phyloP scores from a whole-genome alignment of 2,113 vertebrate genomes.

The Pantherophis guttatus region DNA sequence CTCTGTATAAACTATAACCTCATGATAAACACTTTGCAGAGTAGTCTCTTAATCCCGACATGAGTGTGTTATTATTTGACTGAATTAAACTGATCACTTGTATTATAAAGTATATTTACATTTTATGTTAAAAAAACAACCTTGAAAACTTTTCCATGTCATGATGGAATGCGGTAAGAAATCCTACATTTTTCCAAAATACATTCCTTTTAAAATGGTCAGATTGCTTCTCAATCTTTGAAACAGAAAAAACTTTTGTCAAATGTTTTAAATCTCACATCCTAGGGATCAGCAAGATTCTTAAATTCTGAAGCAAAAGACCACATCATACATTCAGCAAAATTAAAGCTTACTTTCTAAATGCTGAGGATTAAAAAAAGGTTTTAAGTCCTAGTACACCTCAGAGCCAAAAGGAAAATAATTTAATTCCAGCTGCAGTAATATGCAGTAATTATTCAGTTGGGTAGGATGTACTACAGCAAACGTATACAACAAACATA shows the following conservation, averaged over 20 bases:
- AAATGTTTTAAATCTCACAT: not conserved
- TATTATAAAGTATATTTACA: not conserved
- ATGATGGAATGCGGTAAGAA: not conserved
- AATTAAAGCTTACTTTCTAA: not conserved
- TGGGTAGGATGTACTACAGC: not conserved
- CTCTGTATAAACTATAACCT: not conserved
- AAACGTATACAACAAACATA: not conserved
- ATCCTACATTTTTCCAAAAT: not conserved
- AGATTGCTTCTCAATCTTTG: not conserved
- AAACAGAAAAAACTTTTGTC: not conserved
- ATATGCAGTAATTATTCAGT: not conserved
- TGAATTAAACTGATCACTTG: not conserved
- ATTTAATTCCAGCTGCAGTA: not conserved
- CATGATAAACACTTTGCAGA: not conserved
- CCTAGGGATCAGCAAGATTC: not conserved
- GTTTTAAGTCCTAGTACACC: not conserved
- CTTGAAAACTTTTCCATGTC: not conserved
- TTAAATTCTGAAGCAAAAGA: not conserved
- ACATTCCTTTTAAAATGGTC: not conserved
- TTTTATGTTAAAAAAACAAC: not conserved
- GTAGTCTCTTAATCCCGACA: conserved; percentile 1
- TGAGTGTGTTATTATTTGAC: not conserved
- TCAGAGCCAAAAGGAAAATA: not conserved
- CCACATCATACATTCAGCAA: not conserved
- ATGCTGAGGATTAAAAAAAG: not conserved